Base-by-base conservation (phyloP, 2,113 vertebrate species). In the Pseudopipra pipra region DNA sequence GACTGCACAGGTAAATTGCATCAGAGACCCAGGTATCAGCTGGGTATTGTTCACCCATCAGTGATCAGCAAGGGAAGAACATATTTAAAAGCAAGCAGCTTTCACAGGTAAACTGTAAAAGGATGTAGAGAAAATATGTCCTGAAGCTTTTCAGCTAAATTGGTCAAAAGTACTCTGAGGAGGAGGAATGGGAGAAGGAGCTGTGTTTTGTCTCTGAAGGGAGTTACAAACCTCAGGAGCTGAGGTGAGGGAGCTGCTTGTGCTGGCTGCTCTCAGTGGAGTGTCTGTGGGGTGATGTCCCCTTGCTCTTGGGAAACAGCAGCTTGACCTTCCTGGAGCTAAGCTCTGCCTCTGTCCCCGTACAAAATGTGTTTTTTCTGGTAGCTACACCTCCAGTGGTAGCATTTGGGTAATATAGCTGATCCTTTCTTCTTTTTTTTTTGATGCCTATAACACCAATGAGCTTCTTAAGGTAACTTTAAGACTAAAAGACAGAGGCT, bases 271-370 rank as follows among this genome's bases (percentile, higher is more conserved):
- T 46, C 43, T 44, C 47, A 4, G n/a, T 0, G 2, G 6, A 6
- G n/a, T 37, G 28, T 33, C 47, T 8, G 0, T 27, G 51, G 31
- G 63, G 13, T 12, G 25, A 25, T 24, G 41, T 41, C 28, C n/a
- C 39, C 1, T 11, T 0, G 8, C 1, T 0, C 8, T 11, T 1
- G 2, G 39, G 39, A 33, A 47, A 5, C 31, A 61, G 55, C 44
- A 68, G 30, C 1, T 2, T 2, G 30, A 51, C 43, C 43, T 41
- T 2, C 0, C 6, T 47, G 70, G 55, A 70, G 33, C 41, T 61
- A n/a, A 79, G 49, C 9, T 41, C 44, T 49, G n/a, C 5, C 8
- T 65, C 21, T 61, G 18, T 12, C 0, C 1, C 9, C 2, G 6
- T 24, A 56, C 8, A 6, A 56, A 12, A 22, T 8, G 17, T 4